These are phyloP conservation scores for Trematomus bernacchii DNA, from an alignment of 2,797 vertebrate genomes.

Conservation along the genomic window DNA sequence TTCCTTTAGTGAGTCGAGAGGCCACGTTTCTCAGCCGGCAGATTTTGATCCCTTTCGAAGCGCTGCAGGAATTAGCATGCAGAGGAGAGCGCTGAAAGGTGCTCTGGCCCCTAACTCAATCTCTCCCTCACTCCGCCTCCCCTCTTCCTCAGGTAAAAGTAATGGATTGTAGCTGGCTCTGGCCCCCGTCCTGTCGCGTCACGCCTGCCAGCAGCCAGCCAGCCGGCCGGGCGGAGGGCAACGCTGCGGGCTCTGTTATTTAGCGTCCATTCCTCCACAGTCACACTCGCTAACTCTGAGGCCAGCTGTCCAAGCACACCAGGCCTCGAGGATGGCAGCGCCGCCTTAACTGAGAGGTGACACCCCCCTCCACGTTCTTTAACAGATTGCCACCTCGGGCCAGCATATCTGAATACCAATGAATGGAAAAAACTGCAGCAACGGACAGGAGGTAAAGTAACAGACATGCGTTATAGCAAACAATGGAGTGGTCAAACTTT, in stretches of 20 bases:
- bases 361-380: constrained; percentile 64
- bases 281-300: constrained; percentile 78
- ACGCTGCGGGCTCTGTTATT: constrained; percentile 64
- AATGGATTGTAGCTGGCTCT: constrained; percentile 76
- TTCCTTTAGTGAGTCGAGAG: constrained; percentile 60
- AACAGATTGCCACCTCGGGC: constrained; percentile 65
- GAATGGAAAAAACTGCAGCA: constrained; percentile 34
- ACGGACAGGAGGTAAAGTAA: constrained; percentile 25
- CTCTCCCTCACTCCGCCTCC: constrained; percentile 42
- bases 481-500: constrained; percentile 25
- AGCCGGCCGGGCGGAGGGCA: constrained; percentile 40
- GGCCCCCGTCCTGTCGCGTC: constrained; percentile 71
- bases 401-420: constrained; percentile 70
- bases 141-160: constrained; percentile 73
- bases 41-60: constrained; percentile 71
- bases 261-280: constrained; percentile 68
- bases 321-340: constrained; percentile 54
- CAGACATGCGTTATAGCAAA: constrained; percentile 22
- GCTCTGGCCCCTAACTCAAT: constrained; percentile 73
- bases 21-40: constrained; percentile 64
- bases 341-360: constrained; percentile 74
- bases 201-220: constrained; percentile 63
- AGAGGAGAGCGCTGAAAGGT: constrained; percentile 69
- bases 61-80: constrained; percentile 75
- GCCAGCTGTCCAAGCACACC: constrained; percentile 77